phyloP scores from a whole-genome alignment of 2,888 invertebrate genomes.

The Atethmia centrago region DNA sequence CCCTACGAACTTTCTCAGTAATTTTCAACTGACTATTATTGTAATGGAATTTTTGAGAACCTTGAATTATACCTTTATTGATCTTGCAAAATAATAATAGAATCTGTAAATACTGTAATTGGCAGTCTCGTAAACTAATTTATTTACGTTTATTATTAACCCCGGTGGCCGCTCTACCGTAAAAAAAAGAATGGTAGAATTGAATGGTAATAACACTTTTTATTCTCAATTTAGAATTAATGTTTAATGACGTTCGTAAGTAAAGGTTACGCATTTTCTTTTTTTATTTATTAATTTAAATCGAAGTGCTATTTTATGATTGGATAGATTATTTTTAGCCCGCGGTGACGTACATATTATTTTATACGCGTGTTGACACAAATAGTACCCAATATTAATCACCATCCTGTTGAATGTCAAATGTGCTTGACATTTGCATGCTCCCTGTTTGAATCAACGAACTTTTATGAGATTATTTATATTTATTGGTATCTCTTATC shows the following conservation, averaged over 20 bases:
- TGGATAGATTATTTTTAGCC: constrained; percentile 23
- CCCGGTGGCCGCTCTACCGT: constrained; percentile 32
- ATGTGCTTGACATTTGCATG: background rate
- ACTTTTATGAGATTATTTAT: background rate
- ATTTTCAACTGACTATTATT: constrained; percentile 26
- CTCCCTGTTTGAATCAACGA: constrained; percentile 1
- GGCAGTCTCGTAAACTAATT: constrained; percentile 40
- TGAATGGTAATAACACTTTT: constrained; percentile 41
- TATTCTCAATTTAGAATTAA: constrained; percentile 43
- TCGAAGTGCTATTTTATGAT: background rate
- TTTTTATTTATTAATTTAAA: constrained; percentile 14
- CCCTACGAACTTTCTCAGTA: constrained; percentile 54
- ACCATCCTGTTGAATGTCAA: constrained; percentile 9
- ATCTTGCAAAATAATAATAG: constrained; percentile 16
- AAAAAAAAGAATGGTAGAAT: constrained; percentile 42
- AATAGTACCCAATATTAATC: background rate
- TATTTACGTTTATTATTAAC: constrained; percentile 46
- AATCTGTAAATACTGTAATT: constrained; percentile 17
- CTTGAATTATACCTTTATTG: constrained; percentile 27
- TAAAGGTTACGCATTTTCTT: constrained; percentile 30
- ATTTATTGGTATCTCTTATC: too few relatives aligned
- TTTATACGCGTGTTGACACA: background rate
- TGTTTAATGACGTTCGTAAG: constrained; percentile 13
- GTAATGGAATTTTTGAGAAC: constrained; percentile 1
- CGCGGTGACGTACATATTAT: background rate